These are phyloP conservation scores for Plutomurus gul DNA, from an alignment of 1,140 invertebrate genomes.

Conservation along the genomic window DNA sequence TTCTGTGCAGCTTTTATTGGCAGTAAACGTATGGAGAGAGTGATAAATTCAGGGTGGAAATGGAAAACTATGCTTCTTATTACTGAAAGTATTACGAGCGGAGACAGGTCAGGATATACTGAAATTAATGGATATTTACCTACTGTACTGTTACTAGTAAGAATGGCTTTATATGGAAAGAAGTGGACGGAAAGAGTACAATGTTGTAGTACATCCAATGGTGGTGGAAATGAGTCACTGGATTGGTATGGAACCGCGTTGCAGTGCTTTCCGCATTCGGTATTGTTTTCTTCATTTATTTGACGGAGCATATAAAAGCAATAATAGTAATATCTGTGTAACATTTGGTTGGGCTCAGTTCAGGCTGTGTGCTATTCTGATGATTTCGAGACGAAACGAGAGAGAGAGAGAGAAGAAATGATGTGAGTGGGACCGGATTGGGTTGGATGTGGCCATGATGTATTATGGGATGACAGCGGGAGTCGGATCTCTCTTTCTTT, in stretches of 20 bases:
- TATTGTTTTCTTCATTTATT: slow-evolving; percentile 28
- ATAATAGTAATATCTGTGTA: slow-evolving; percentile 3
- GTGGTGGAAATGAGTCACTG: not conserved
- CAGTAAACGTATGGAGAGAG: not conserved
- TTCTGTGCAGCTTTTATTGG: not conserved
- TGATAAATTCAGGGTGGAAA: not conserved
- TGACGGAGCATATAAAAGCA: slow-evolving; percentile 18
- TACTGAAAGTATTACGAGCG: not conserved
- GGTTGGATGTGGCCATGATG: slow-evolving; percentile 2
- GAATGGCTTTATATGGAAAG: not conserved
- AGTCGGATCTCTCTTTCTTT: not conserved
- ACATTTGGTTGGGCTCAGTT: not conserved
- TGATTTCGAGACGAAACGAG: not conserved
- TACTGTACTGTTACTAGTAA: not conserved
- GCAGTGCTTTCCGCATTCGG: not conserved
- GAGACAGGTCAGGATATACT: not conserved
- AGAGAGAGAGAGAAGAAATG: not conserved
- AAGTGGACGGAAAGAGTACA: not conserved
- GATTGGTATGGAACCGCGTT: not conserved
- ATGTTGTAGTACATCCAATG: not conserved
- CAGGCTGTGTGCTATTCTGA: not conserved
- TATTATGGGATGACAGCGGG: slow-evolving; percentile 11
- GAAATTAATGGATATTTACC: not conserved
- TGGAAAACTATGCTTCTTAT: not conserved
- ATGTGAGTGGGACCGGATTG: not conserved